Percentiles rank a stretch among this genome's conserved stretches.
Conservation (phyloP, 2,797 vertebrate genomes). For the Pangasius krempfi region DNA sequence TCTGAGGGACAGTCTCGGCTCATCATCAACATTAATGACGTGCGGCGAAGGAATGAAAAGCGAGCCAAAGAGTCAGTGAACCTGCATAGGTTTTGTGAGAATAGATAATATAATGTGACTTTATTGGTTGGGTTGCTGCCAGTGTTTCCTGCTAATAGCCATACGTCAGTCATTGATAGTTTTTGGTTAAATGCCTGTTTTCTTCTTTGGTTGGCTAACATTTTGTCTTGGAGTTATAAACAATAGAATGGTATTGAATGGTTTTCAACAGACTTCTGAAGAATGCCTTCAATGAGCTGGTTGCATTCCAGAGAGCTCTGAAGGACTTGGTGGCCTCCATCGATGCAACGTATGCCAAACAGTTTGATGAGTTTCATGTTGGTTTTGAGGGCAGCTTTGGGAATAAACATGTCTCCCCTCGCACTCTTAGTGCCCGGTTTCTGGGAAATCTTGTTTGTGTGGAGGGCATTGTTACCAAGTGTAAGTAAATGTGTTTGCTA, state of each 20-base stretch:
- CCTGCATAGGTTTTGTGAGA: background rate
- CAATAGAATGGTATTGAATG: background rate
- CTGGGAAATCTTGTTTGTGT: constrained; percentile 73
- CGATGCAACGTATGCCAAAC: constrained; percentile 71
- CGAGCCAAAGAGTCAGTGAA: constrained; percentile 63
- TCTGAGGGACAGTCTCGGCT: constrained; percentile 63
- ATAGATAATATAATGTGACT: background rate
- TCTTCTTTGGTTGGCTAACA: background rate
- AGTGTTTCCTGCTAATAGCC: background rate
- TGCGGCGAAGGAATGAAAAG: constrained; percentile 66
- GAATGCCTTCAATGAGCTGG: constrained; percentile 72
- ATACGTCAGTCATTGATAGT: background rate
- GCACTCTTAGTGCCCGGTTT: constrained; percentile 63
- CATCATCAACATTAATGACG: constrained; percentile 67
- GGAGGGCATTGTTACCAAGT: constrained; percentile 78
- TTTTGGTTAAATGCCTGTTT: background rate
- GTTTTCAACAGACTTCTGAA: constrained; percentile 66
- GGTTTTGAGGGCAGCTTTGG: constrained; percentile 73
- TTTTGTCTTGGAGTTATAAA: background rate
- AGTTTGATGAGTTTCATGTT: constrained; percentile 70
- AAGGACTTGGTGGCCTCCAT: constrained; percentile 75
- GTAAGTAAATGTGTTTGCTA: constrained; percentile 58
- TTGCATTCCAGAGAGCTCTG: constrained; percentile 78
- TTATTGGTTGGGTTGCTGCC: background rate
- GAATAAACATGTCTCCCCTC: constrained; percentile 69